Evolutionary conservation across 2,797 vertebrate species (phyloP).

Genomic region (Alcedo atthis): DNA sequence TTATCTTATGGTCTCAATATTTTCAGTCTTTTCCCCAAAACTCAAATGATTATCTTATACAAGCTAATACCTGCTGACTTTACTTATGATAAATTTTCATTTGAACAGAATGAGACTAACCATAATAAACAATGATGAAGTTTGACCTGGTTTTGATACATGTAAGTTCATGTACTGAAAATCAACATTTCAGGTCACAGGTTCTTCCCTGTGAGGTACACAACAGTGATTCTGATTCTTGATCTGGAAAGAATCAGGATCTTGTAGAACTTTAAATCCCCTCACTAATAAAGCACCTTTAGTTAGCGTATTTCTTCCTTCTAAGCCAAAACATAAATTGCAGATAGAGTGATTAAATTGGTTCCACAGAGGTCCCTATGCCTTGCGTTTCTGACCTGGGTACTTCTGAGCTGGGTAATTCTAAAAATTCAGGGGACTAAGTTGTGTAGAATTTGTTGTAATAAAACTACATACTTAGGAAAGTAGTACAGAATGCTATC

Average conservation of each 20-base stretch:
- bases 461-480: not conserved
- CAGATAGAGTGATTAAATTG: not conserved
- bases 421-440: not conserved
- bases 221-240: not conserved
- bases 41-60: not conserved
- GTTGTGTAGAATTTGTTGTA: not conserved
- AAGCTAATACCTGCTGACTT: not conserved
- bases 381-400: not conserved
- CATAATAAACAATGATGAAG: not conserved
- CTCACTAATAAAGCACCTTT: not conserved
- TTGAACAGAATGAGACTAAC: not conserved
- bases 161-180: not conserved
- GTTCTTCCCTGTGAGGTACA: not conserved
- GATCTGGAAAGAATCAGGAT: not conserved
- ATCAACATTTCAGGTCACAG: not conserved
- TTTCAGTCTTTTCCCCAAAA: not conserved
- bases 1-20: not conserved
- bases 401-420: not conserved
- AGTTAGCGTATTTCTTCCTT: not conserved
- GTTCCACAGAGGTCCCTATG: not conserved
- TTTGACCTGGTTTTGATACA: not conserved
- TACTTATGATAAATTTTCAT: not conserved
- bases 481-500: not conserved
- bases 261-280: not conserved
- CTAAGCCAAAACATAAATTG: not conserved